A percentile compares a stretch with the other conserved stretches of the same genome.
These are phyloP conservation scores for Blomia tropicalis DNA, from an alignment of 2,888 invertebrate species.

Conservation along the genomic window DNA sequence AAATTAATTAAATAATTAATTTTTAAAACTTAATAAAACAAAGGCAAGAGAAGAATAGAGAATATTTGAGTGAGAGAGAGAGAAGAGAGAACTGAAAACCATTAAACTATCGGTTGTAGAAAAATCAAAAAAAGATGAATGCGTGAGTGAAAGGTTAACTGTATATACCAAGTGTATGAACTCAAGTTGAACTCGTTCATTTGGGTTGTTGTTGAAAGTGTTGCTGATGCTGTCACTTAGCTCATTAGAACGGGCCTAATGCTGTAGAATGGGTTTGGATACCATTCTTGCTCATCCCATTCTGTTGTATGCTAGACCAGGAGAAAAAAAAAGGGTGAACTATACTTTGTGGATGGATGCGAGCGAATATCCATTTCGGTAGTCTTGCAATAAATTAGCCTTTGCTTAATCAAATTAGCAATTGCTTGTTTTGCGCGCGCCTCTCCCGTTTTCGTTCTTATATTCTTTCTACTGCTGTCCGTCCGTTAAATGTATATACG, in stretches of 20 bases:
- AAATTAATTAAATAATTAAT: constrained; percentile 20
- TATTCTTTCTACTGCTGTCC: not conserved
- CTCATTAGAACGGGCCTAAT: not conserved
- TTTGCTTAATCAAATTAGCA: constrained; percentile 10
- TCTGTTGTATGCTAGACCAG: too few relatives aligned
- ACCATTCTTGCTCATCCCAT: not conserved
- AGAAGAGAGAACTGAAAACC: too few relatives aligned
- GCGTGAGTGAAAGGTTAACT: too few relatives aligned
- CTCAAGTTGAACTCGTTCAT: too few relatives aligned
- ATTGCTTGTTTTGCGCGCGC: constrained; percentile 4
- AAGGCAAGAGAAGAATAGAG: not conserved
- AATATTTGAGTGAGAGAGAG: too few relatives aligned
- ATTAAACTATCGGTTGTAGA: too few relatives aligned
- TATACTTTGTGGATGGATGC: too few relatives aligned
- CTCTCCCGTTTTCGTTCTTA: not conserved
- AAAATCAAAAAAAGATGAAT: too few relatives aligned
- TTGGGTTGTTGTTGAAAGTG: too few relatives aligned
- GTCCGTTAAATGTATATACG: too few relatives aligned
- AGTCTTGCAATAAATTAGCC: not conserved
- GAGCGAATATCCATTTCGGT: not conserved
- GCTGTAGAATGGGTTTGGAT: not conserved
- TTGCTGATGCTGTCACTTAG: constrained; percentile 13
- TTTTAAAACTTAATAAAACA: constrained; percentile 13
- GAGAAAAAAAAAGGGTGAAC: too few relatives aligned
- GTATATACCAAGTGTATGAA: too few relatives aligned